phyloP scores from a whole-genome alignment of 2,113 vertebrate genomes.

The Cinclus mexicanus region DNA sequence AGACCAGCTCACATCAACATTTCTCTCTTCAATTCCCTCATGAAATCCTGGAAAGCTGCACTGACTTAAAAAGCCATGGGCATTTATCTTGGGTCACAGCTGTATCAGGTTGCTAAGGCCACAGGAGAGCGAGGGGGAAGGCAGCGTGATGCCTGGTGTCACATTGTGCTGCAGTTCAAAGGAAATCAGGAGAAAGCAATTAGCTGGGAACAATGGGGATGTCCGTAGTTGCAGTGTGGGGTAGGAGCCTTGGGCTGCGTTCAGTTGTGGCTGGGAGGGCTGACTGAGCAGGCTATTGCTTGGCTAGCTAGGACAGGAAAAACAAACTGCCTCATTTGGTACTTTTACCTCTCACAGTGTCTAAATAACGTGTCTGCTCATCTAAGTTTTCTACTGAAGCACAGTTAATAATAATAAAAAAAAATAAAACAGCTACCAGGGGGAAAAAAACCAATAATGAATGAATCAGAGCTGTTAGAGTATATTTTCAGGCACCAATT shows the following conservation, averaged over 20 bases:
- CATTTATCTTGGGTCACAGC: background rate
- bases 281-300: background rate
- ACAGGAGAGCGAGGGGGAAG: background rate
- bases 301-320: background rate
- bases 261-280: background rate
- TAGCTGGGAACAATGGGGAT: background rate
- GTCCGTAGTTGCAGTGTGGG: background rate
- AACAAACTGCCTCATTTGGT: background rate
- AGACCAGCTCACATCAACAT: background rate
- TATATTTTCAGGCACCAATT: background rate
- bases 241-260: background rate
- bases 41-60: background rate
- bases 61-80: background rate
- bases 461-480: background rate
- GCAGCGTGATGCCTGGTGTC: slow-evolving; percentile 15
- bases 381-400: background rate
- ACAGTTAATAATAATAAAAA: background rate
- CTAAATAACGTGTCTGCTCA: background rate
- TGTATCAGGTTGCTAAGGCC: slow-evolving; percentile 13
- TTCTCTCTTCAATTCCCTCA: background rate
- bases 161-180: slow-evolving; percentile 16
- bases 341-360: background rate
- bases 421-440: background rate
- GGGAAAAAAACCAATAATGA: background rate
- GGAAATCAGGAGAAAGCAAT: slow-evolving; percentile 12